Percentiles rank a stretch among this genome's conserved stretches.
phyloP scores from a whole-genome alignment of 2,797 vertebrate genomes.

The Notolepis coatsorum region DNA sequence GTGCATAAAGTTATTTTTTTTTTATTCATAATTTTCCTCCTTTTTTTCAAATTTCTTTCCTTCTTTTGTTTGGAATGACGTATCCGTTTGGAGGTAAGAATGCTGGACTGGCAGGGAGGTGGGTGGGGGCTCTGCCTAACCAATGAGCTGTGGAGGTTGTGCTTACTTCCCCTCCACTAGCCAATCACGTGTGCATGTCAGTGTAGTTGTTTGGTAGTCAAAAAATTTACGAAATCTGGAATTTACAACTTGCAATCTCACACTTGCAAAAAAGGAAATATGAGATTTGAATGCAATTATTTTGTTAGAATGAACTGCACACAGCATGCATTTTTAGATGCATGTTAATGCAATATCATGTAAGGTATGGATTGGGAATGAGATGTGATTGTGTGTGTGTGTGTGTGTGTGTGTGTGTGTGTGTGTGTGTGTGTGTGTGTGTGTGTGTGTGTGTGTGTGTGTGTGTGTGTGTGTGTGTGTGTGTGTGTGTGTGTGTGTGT shows the following conservation, averaged over 20 bases:
- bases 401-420: neutral
- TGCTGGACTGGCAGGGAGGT: constrained; percentile 60
- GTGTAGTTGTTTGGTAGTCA: constrained; percentile 29
- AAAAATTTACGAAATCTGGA: constrained; percentile 8
- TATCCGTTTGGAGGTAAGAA: constrained; percentile 83
- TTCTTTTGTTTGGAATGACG: constrained; percentile 80
- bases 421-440: constrained; percentile 58
- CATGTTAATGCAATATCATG: constrained; percentile 13
- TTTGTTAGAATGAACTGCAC: constrained; percentile 10
- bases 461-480: too few species aligned
- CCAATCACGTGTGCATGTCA: constrained; percentile 55
- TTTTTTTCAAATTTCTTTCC: constrained; percentile 72
- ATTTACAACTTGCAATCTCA: neutral
- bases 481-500: too few species aligned
- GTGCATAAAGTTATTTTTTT: constrained; percentile 53
- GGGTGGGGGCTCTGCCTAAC: constrained; percentile 40
- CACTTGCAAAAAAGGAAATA: constrained; percentile 23
- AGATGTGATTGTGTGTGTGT: constrained; percentile 11
- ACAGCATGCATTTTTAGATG: constrained; percentile 53
- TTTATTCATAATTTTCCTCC: constrained; percentile 72
- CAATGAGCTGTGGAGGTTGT: constrained; percentile 11
- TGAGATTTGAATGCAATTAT: constrained; percentile 19
- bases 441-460: constrained; percentile 29
- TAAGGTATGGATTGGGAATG: neutral
- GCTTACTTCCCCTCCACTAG: constrained; percentile 6